Percentiles rank a stretch among this genome's conserved stretches.
Evolutionary conservation across 1,140 invertebrate species (phyloP).

Genomic region (Lepidurus arcticus): DNA sequence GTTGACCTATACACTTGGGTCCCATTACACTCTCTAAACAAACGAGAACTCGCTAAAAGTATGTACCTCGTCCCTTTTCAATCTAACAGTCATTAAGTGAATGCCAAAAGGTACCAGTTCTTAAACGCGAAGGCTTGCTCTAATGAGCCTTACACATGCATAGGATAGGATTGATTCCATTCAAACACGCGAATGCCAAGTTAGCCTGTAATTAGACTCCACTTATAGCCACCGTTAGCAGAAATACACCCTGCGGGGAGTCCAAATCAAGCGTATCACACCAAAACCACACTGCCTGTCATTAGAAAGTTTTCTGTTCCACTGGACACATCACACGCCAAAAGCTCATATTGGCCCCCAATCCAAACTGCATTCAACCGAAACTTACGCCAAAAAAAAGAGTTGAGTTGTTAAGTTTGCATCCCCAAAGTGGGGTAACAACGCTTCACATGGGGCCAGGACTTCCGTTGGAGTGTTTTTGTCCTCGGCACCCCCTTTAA

Average conservation of each 20-base stretch:
- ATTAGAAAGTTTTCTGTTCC: neutral
- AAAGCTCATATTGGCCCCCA: neutral
- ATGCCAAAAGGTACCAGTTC: neutral
- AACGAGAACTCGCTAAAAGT: neutral
- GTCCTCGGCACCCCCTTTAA: neutral
- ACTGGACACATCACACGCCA: neutral
- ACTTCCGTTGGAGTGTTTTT: conserved; percentile 9
- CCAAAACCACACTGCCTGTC: neutral
- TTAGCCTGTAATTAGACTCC: neutral
- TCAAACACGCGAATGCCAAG: neutral
- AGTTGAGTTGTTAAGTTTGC: neutral
- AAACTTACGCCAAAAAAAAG: neutral
- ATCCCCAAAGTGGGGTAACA: neutral
- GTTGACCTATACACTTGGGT: conserved; percentile 7
- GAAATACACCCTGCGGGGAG: neutral
- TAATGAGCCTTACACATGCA: neutral
- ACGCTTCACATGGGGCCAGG: neutral
- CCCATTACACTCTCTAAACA: conserved; percentile 3
- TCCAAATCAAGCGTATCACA: conserved; percentile 2
- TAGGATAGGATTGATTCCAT: neutral
- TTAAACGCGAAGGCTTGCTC: neutral
- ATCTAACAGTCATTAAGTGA: neutral
- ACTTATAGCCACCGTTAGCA: neutral
- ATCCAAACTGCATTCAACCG: neutral
- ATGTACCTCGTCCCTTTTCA: neutral